Evolutionary conservation across 2,888 invertebrate genomes (phyloP).

Genomic region (Liodrosophila aerea): DNA sequence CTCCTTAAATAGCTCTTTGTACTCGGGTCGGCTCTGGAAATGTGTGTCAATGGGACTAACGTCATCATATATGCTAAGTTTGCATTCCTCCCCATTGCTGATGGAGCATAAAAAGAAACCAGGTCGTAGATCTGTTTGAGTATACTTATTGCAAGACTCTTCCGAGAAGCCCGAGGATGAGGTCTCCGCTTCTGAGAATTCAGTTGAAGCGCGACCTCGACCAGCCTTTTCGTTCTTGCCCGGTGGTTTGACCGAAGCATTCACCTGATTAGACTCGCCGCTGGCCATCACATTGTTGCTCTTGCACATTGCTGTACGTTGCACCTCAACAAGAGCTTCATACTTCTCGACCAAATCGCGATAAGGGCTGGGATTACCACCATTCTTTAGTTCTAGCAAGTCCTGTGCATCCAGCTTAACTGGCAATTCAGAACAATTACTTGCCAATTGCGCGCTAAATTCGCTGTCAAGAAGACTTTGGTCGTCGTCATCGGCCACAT

Average conservation of each 20-base stretch:
- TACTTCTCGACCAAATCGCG: slow-evolving; percentile 92
- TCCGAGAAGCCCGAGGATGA: slow-evolving; percentile 93
- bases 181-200: slow-evolving; percentile 93
- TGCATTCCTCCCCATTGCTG: slow-evolving; percentile 92
- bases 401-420: slow-evolving; percentile 60
- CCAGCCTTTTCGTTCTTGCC: slow-evolving; percentile 46
- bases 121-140: slow-evolving; percentile 90
- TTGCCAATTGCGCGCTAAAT: slow-evolving; percentile 62
- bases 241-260: slow-evolving; percentile 1
- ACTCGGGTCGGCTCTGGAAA: slow-evolving; percentile 92
- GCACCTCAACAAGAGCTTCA: slow-evolving; percentile 90
- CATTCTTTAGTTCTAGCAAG: slow-evolving; percentile 63
- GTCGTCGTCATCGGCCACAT: slow-evolving; percentile 84
- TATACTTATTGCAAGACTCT: slow-evolving; percentile 91
- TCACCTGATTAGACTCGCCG: slow-evolving; percentile 1
- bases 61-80: slow-evolving; percentile 92
- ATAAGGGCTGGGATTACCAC: slow-evolving; percentile 86
- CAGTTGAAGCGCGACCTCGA: slow-evolving; percentile 88
- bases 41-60: slow-evolving; percentile 90
- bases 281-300: slow-evolving; percentile 42
- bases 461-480: slow-evolving; percentile 83
- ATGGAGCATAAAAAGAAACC: slow-evolving; percentile 93
- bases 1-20: slow-evolving; percentile 90
- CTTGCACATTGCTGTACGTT: slow-evolving; percentile 85
- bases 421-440: slow-evolving; percentile 81